A percentile compares a stretch with the other conserved stretches of the same genome.
Conservation (phyloP, 1,140 invertebrate species). For the Telenomus remus region DNA sequence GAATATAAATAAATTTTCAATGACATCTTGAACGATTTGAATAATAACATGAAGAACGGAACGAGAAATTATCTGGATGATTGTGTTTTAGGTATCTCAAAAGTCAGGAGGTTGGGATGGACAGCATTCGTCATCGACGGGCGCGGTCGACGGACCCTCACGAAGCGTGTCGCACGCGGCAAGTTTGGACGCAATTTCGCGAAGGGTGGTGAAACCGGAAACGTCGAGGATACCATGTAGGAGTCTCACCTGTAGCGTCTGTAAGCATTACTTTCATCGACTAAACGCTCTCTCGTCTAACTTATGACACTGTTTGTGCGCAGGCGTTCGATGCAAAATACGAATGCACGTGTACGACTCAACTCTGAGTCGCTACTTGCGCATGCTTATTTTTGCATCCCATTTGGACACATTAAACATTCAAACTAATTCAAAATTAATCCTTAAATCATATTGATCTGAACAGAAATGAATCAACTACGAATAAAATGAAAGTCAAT, state of each 20-base stretch:
- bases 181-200: constrained; percentile 77
- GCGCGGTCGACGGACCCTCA: constrained; percentile 67
- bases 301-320: constrained; percentile 13
- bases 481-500: no score
- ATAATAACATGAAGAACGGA: no score
- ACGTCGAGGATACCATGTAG: constrained; percentile 69
- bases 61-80: no score
- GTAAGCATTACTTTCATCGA: constrained; percentile 72
- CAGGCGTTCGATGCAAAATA: constrained; percentile 32
- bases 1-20: no score
- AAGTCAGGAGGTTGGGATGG: constrained; percentile 72
- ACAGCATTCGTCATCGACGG: constrained; percentile 65
- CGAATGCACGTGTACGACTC: constrained; percentile 18
- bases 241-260: constrained; percentile 77
- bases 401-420: constrained; percentile 22
- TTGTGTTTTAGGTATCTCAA: constrained; percentile 66
- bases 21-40: no score
- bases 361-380: background rate
- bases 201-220: constrained; percentile 72
- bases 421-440: no score
- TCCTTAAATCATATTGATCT: no score
- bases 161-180: constrained; percentile 76
- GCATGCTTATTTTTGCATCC: constrained; percentile 21
- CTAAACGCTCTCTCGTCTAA: constrained; percentile 21
- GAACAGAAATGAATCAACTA: no score